Percentiles rank a stretch among this genome's conserved stretches.
Conservation (phyloP, 2,888 invertebrate species). For the Megalurothrips usitatus region DNA sequence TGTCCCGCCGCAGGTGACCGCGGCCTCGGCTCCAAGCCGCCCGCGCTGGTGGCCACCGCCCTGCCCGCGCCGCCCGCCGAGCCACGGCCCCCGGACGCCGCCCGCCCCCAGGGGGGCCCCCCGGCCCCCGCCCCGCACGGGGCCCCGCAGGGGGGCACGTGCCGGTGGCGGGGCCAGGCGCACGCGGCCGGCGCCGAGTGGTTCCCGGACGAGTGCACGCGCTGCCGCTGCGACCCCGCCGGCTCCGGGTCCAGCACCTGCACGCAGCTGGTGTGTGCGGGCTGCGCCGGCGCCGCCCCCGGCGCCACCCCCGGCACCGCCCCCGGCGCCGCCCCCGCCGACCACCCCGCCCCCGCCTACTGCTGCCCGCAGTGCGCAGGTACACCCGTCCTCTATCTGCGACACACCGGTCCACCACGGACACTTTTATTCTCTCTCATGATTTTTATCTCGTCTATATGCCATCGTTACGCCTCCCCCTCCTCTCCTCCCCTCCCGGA, state of each 20-base stretch:
- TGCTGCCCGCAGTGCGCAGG: conserved; percentile 14
- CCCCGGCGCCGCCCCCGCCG: not conserved
- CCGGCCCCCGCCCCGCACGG: not conserved
- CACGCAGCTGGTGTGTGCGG: not conserved
- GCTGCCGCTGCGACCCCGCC: not conserved
- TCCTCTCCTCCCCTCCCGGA: not conserved
- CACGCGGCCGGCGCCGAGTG: not conserved
- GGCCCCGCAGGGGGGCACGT: not conserved
- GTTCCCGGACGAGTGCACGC: not conserved
- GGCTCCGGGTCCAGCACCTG: conserved; percentile 6
- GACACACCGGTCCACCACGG: not conserved
- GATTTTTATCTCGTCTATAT: not conserved
- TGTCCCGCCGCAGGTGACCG: not conserved
- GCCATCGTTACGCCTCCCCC: not conserved
- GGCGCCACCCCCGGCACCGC: not conserved
- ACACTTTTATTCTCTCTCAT: not conserved
- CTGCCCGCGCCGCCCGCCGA: not conserved
- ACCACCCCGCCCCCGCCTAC: not conserved
- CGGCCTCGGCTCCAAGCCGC: not conserved
- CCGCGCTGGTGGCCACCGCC: not conserved
- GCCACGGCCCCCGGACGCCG: not conserved
- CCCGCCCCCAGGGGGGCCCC: not conserved
- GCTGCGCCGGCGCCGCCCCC: not conserved
- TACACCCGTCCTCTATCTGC: not conserved
- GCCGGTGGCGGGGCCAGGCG: not conserved